A percentile compares a stretch with the other conserved stretches of the same genome.
Evolutionary conservation across 2,113 vertebrate species (phyloP).

Genomic region (Urocynchramus pylzowi): DNA sequence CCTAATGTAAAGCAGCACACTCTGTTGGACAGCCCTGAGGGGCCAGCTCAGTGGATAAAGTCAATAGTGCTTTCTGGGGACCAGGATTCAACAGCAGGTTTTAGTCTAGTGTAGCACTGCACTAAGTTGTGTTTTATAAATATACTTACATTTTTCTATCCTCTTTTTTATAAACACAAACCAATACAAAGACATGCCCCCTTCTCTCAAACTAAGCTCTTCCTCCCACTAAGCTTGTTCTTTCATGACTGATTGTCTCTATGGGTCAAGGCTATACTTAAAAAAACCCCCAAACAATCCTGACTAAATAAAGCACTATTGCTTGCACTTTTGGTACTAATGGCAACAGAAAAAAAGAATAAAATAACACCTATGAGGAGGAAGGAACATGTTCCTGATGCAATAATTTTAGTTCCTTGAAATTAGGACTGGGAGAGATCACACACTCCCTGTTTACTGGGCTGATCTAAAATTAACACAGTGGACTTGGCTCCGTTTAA

Average conservation of each 20-base stretch:
- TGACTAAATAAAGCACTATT: neutral
- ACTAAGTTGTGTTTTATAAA: neutral
- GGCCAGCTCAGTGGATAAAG: neutral
- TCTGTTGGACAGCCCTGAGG: too few relatives aligned
- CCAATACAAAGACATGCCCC: neutral
- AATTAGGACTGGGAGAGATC: neutral
- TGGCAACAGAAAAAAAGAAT: neutral
- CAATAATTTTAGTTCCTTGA: neutral
- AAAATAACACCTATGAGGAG: fast-evolving
- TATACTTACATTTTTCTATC: neutral
- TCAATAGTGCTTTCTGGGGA: neutral
- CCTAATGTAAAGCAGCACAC: neutral
- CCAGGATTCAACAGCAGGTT: neutral
- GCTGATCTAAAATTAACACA: neutral
- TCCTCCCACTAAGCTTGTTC: neutral
- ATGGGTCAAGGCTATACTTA: neutral
- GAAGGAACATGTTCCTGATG: neutral
- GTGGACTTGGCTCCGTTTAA: neutral
- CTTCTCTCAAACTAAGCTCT: neutral
- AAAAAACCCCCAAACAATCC: neutral
- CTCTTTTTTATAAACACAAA: neutral
- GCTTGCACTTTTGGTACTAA: neutral
- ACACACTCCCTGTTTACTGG: neutral
- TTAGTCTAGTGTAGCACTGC: neutral
- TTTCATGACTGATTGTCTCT: neutral